Conservation (phyloP, 2,113 vertebrate genomes). For the Callopanchax toddi region DNA sequence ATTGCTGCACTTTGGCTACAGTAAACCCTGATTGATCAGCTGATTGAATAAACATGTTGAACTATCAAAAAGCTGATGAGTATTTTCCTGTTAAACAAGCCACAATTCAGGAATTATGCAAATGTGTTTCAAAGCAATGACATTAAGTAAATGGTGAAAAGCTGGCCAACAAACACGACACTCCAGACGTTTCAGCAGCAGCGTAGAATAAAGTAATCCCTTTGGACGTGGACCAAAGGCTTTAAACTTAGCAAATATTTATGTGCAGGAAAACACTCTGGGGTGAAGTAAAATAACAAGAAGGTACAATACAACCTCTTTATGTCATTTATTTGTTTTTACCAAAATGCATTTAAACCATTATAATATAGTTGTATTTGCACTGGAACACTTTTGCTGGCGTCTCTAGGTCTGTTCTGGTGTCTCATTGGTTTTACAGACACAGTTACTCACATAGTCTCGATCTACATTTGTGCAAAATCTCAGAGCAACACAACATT, state of each 20-base stretch:
- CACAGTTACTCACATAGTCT: no score
- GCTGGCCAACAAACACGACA: not conserved
- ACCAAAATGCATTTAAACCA: no score
- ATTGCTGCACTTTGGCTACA: not conserved
- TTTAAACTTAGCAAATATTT: not conserved
- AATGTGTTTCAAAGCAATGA: not conserved
- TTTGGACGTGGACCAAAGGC: not conserved
- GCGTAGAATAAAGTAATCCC: not conserved
- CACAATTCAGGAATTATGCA: not conserved
- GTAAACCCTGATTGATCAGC: not conserved
- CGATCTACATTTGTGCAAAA: no score
- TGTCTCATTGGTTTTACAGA: no score
- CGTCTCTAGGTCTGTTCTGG: no score
- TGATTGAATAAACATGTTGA: not conserved
- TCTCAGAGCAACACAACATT: no score
- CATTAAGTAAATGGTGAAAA: slow-evolving; percentile 4
- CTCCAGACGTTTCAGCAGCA: not conserved
- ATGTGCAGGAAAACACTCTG: not conserved
- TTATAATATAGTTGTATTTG: no score
- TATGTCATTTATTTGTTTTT: no score
- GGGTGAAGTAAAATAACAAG: no score
- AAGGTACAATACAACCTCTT: no score
- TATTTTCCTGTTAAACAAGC: not conserved
- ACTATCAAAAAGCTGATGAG: not conserved
- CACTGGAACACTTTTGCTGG: no score